These are phyloP conservation scores for Caenorhabditis briggsae DNA, from an alignment of 1,140 invertebrate genomes.

Conservation along the genomic window DNA sequence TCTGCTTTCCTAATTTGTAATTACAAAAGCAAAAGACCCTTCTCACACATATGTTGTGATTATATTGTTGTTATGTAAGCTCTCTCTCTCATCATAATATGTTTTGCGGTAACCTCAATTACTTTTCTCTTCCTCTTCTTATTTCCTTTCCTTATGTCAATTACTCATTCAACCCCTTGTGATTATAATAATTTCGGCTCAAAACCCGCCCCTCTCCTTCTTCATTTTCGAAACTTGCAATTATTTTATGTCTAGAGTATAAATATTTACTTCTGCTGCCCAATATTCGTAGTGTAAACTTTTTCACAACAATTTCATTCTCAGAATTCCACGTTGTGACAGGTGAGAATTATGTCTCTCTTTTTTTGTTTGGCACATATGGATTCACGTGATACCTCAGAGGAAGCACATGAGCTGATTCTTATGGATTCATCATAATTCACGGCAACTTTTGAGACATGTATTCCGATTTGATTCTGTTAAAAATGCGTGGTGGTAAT, in stretches of 20 bases:
- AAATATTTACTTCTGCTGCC: background rate
- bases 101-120: conserved; percentile 36
- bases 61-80: conserved; percentile 43
- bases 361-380: background rate
- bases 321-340: conserved; percentile 26
- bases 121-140: background rate
- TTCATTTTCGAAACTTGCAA: background rate
- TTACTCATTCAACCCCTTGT: conserved; percentile 12
- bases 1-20: conserved; percentile 26
- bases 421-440: no score
- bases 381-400: background rate
- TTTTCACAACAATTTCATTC: conserved; percentile 23
- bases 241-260: conserved; percentile 27
- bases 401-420: no score
- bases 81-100: conserved; percentile 36
- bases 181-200: background rate
- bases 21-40: background rate
- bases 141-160: background rate
- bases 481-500: background rate
- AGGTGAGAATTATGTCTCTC: background rate
- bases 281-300: background rate
- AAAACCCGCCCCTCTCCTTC: background rate
- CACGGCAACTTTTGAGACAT: background rate
- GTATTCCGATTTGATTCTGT: conserved; percentile 3
- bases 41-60: conserved; percentile 44